A percentile compares a stretch with the other conserved stretches of the same genome.
Conservation (phyloP, 2,113 vertebrate species). For the Camarhynchus parvulus region DNA sequence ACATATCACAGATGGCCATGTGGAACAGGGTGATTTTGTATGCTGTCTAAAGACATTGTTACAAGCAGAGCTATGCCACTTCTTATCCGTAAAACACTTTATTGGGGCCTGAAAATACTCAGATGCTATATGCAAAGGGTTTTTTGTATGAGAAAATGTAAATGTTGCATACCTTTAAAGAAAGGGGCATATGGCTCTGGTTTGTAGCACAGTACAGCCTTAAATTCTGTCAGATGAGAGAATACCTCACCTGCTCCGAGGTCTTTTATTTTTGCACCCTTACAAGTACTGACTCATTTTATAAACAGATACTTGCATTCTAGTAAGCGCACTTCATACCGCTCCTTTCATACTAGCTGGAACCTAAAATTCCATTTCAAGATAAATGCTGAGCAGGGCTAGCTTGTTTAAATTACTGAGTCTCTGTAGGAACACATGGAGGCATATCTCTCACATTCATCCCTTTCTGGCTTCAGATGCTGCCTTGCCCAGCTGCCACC, state of each 20-base stretch:
- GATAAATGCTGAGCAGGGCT: conserved; percentile 9
- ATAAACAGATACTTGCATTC: conserved; percentile 36
- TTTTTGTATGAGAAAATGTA: neutral
- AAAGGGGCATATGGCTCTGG: neutral
- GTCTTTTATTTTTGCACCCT: conserved; percentile 53
- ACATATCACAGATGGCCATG: neutral
- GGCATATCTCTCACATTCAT: too few relatives aligned
- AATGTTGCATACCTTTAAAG: neutral
- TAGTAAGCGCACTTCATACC: conserved; percentile 37
- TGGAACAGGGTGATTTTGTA: neutral
- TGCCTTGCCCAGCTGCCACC: neutral
- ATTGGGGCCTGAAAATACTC: conserved; percentile 16
- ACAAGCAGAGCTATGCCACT: neutral
- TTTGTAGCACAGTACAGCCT: neutral
- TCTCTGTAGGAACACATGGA: neutral
- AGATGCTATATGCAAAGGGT: neutral
- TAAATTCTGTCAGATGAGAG: conserved; percentile 32
- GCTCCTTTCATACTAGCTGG: neutral
- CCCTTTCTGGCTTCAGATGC: neutral
- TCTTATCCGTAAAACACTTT: neutral
- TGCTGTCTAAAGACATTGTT: neutral
- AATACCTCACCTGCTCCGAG: conserved; percentile 28
- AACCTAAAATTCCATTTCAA: neutral
- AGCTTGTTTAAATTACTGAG: neutral
- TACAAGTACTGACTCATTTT: conserved; percentile 43